Evolutionary conservation across 2,113 vertebrate genomes (phyloP), one percentile per base, ranked within the genome.

Genomic region (Lampris incognitus): DNA sequence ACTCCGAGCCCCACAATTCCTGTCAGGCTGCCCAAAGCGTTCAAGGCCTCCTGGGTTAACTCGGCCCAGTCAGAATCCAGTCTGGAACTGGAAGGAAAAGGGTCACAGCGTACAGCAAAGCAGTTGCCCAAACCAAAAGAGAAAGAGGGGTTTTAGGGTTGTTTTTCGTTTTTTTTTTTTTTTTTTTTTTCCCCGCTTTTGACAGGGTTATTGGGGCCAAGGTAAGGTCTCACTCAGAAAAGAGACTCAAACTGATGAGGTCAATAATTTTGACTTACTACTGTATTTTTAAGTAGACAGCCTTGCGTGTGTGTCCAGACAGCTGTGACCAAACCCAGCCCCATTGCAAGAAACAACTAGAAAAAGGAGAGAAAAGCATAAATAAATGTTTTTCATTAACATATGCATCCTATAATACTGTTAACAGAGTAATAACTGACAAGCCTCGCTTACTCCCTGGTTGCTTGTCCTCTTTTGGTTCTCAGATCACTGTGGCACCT

Each of bases 71-170:
- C 67, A 0, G 75, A 89, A 9, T 66, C 83, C 1, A 69, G 57
- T 0, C 1, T 13, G 9, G 87, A 83, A 75, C 61, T 10, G 65
- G 79, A 49, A 0, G 91, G 79, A 55, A 85, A 66, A 0, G 89
- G 82, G 49, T 39, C 79, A 5, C 0, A 94, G 78, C 76, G 78
- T 74, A 51, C 54, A 48, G n/a, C 66, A 3, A 79, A 92, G 67
- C 94, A 94, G 83, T 95, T 91, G 44, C 90, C 93, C 0, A 95
- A 95, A 81, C 88, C 91, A 1, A 89, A 90, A 2, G 94, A 94
- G 80, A 92, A 90, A 78, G 79, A 85, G 55, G 72, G 66, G 59
- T 72, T 60, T 72, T 89, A 91, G 74, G 44, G 55, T 3, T 51
- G 4, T 6, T 38, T 6, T n/a, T n/a, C n/a, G n/a, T n/a, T n/a